Conservation (phyloP, 1,140 invertebrate genomes). For the Ceratina calcarata region DNA sequence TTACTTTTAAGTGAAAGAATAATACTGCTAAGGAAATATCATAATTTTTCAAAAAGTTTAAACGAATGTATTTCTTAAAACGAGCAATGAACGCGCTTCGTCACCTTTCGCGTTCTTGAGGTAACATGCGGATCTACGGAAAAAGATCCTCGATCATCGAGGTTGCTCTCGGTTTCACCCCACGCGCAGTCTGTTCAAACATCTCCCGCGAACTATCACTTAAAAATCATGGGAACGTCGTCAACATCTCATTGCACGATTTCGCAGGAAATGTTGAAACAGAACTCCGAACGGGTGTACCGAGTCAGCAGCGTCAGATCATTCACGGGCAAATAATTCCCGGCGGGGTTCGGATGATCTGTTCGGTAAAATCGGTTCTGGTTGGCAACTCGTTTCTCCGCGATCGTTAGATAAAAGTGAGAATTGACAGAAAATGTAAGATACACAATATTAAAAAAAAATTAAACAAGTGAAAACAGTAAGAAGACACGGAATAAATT, state of each 20-base stretch:
- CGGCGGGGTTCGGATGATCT: slow-evolving; percentile 43
- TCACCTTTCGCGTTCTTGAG: slow-evolving; percentile 18
- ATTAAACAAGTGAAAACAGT: neutral
- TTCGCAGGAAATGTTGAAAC: slow-evolving; percentile 5
- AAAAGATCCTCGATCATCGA: slow-evolving; percentile 37
- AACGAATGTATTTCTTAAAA: slow-evolving; percentile 5
- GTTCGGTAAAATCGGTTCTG: slow-evolving; percentile 38
- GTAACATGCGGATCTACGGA: slow-evolving; percentile 51
- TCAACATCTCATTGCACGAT: no score
- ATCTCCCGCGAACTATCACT: slow-evolving; percentile 34
- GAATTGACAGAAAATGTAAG: neutral
- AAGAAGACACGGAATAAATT: slow-evolving; percentile 8
- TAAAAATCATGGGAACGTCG: neutral
- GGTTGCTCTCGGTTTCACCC: neutral
- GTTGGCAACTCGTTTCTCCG: slow-evolving; percentile 29
- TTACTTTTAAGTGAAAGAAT: neutral
- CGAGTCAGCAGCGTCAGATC: slow-evolving; percentile 10
- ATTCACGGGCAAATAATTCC: slow-evolving; percentile 25
- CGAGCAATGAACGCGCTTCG: slow-evolving; percentile 23
- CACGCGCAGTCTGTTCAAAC: neutral
- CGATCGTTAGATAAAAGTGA: neutral
- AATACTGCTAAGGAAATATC: no score
- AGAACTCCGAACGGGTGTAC: neutral
- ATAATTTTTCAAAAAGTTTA: no score
- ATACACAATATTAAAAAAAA: slow-evolving; percentile 4